Conservation (phyloP, 2,797 vertebrate species). For the Sebastes oblongus region DNA sequence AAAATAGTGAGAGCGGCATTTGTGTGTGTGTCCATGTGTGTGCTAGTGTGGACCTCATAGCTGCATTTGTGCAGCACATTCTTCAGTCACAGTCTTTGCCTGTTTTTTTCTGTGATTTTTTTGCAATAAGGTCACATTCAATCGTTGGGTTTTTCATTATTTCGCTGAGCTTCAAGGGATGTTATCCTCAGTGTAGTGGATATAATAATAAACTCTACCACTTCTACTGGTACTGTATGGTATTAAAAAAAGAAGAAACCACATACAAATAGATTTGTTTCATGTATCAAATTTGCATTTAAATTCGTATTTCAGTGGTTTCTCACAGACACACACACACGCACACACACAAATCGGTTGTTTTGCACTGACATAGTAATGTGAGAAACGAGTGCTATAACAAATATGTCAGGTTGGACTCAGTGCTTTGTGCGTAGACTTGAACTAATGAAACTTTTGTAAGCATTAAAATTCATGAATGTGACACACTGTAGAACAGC, state of each 20-base stretch:
- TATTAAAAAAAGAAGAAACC: background rate
- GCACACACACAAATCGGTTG: background rate
- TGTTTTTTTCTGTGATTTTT: background rate
- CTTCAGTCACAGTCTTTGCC: background rate
- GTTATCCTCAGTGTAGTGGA: background rate
- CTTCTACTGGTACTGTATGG: background rate
- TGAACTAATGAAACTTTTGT: background rate
- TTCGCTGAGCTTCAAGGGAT: slow-evolving; percentile 1
- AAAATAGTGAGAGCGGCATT: background rate
- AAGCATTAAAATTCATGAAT: background rate
- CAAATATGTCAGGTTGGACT: background rate
- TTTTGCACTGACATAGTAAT: background rate
- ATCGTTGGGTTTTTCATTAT: background rate
- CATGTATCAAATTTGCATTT: background rate
- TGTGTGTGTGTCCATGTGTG: slow-evolving; percentile 2
- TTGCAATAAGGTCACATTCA: background rate
- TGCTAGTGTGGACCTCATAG: background rate
- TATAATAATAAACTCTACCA: slow-evolving; percentile 4
- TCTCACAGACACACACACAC: background rate
- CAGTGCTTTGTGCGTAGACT: background rate
- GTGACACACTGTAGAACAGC: background rate
- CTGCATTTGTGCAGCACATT: background rate
- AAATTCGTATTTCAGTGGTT: background rate
- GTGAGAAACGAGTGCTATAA: background rate
- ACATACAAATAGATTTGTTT: background rate